A percentile compares a stretch with the other conserved stretches of the same genome.
Conservation (phyloP, 2,888 invertebrate species). For the Brachypalpus laphriformis region DNA sequence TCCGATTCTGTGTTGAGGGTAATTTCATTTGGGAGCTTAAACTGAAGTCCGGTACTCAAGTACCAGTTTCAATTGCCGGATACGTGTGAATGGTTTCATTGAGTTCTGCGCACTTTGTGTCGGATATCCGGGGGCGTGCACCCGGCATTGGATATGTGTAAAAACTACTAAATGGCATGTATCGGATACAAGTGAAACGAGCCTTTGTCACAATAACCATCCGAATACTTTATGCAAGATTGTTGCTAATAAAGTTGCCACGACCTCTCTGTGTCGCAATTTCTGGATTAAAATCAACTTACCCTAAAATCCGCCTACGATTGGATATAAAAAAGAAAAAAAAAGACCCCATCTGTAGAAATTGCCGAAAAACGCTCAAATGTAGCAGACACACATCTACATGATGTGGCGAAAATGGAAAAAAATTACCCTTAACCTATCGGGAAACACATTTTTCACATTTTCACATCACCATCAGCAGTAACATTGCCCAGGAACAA, state of each 20-base stretch:
- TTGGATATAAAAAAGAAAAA: neutral
- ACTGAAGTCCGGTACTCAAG: no score
- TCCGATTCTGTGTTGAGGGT: no score
- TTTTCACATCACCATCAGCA: constrained; percentile 45
- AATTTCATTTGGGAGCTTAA: no score
- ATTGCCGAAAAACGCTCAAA: constrained; percentile 5
- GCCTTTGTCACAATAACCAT: neutral
- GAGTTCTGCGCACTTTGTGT: no score
- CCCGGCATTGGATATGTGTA: no score
- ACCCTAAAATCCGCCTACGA: neutral
- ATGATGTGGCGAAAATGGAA: constrained; percentile 34
- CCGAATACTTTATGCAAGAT: neutral
- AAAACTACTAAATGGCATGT: no score
- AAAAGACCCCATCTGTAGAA: constrained; percentile 27
- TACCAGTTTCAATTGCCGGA: no score
- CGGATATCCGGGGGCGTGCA: no score
- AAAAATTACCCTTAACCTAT: constrained; percentile 52
- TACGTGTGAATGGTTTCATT: no score
- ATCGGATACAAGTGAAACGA: no score
- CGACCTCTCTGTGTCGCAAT: neutral
- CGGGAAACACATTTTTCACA: constrained; percentile 50
- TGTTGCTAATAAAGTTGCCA: neutral
- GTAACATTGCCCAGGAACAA: constrained; percentile 23
- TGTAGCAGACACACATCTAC: constrained; percentile 3
- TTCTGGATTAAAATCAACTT: constrained; percentile 6